Evolutionary conservation across 2,113 vertebrate species (phyloP), one percentile per base, ranked within the genome.

Genomic region (Paradisaea rubra): DNA sequence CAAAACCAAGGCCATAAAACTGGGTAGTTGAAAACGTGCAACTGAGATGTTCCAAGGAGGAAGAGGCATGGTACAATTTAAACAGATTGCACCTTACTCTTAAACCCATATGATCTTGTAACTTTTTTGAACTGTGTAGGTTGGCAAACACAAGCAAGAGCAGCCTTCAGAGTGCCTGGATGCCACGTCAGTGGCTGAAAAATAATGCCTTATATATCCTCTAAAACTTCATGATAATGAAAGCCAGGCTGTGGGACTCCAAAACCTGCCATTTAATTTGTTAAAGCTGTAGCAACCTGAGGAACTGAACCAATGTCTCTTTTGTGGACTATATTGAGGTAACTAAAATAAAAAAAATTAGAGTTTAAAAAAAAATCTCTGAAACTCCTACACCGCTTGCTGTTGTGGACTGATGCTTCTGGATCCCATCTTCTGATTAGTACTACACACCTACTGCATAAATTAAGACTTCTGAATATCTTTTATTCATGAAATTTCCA

Each of bases 31-130:
- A 64, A 85, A 88, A 86, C 15, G 7, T 24, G 11, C 21, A 59
- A 5, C 22, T 41, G n/a, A 66, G n/a, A 21, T 25, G 18, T 79
- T 37, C 23, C 52, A 52, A 54, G 70, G 53, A 64, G 21, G 23
- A 64, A 35, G 49, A 64, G 53, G 21, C 0, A 0, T n/a, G 25
- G 31, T 50, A 8, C 8, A 7, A 30, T 47, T 80, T 68, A 54
- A 86, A 63, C 1, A 11, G 23, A 56, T 68, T 68, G 41, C 2
- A 27, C 41, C 19, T 71, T n/a, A n/a, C 17, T 76, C 27, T 72
- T 76, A 31, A 76, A 30, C 4, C 5, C 2, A 0, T 56, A 9
- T 57, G 54, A 31, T 28, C 24, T 21, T 42, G 21, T 35, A 47
- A 73, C 33, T 31, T 44, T 78, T 91, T 41, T 66, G 61, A 79